These are phyloP conservation scores for Lasius platythorax DNA, from an alignment of 2,888 invertebrate species.

Conservation along the genomic window DNA sequence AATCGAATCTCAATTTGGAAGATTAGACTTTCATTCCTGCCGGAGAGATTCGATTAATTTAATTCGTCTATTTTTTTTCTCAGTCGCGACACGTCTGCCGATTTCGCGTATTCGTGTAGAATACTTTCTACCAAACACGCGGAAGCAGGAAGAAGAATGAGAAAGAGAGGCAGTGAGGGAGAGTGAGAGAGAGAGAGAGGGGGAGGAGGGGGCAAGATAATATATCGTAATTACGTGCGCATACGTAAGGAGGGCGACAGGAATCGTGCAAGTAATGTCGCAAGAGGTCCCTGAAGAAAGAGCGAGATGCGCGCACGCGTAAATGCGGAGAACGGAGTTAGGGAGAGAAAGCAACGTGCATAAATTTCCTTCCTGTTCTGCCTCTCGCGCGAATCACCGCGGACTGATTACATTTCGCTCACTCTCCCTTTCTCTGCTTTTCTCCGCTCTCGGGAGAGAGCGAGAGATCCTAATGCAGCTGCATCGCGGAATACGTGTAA, in stretches of 20 bases:
- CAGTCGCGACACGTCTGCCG: not conserved
- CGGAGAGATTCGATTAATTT: not conserved
- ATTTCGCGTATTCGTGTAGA: not conserved
- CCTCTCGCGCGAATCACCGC: slow-evolving; percentile 53
- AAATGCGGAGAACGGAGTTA: not conserved
- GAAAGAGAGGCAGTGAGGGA: not conserved
- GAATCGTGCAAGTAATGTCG: not conserved
- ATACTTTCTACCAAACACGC: slow-evolving; percentile 22
- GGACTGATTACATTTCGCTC: slow-evolving; percentile 69
- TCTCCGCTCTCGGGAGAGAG: not conserved
- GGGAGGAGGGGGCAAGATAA: not conserved
- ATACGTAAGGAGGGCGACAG: not conserved
- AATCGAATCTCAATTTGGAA: not conserved
- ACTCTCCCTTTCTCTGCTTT: not conserved
- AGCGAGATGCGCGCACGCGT: not conserved
- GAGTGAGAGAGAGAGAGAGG: not conserved
- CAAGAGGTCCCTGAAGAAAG: not conserved
- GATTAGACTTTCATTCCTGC: not conserved
- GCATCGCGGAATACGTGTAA: not conserved
- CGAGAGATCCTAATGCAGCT: not conserved
- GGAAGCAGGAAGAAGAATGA: slow-evolving; percentile 25
- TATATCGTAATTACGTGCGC: not conserved
- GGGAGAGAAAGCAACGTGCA: slow-evolving; percentile 71
- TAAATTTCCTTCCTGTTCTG: slow-evolving; percentile 75
- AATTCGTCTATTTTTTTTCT: not conserved